A percentile compares a stretch with the other conserved stretches of the same genome.
Conservation (phyloP, 2,797 vertebrate species). For the Cichlasoma orientale region DNA sequence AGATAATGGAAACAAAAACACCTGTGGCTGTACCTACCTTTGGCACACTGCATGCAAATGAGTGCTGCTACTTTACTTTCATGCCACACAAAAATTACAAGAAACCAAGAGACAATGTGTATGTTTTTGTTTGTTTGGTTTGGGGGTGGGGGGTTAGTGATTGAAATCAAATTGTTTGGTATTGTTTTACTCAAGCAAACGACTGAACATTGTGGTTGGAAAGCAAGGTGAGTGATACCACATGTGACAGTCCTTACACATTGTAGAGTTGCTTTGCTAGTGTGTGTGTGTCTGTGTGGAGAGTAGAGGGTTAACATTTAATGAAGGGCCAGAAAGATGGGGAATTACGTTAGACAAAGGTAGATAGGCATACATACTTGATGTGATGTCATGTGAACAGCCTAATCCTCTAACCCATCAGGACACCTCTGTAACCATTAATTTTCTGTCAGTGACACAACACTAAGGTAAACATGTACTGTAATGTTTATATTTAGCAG, state of each 20-base stretch:
- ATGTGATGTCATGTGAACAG: background rate
- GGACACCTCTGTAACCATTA: background rate
- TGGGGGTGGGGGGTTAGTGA: too few relatives aligned
- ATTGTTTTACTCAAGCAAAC: constrained; percentile 33
- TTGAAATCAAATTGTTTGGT: too few relatives aligned
- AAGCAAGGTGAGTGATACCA: background rate
- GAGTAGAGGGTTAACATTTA: background rate
- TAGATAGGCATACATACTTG: background rate
- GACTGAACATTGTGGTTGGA: constrained; percentile 7
- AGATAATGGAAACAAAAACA: constrained; percentile 69
- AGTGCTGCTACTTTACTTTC: constrained; percentile 79
- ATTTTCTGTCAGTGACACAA: background rate
- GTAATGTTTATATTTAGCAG: background rate
- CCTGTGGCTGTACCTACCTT: constrained; percentile 61
- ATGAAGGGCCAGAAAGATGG: background rate
- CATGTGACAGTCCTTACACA: background rate
- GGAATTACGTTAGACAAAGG: background rate
- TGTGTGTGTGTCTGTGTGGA: background rate
- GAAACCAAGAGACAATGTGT: constrained; percentile 73
- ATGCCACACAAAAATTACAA: constrained; percentile 79
- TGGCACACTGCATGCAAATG: constrained; percentile 76
- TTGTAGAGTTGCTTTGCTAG: background rate
- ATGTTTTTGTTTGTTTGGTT: too few relatives aligned
- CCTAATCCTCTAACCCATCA: background rate
- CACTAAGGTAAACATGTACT: background rate